Evolutionary conservation across 2,113 vertebrate genomes (phyloP), one percentile per base, ranked within the genome.

Genomic region (Sceloporus tristichus): DNA sequence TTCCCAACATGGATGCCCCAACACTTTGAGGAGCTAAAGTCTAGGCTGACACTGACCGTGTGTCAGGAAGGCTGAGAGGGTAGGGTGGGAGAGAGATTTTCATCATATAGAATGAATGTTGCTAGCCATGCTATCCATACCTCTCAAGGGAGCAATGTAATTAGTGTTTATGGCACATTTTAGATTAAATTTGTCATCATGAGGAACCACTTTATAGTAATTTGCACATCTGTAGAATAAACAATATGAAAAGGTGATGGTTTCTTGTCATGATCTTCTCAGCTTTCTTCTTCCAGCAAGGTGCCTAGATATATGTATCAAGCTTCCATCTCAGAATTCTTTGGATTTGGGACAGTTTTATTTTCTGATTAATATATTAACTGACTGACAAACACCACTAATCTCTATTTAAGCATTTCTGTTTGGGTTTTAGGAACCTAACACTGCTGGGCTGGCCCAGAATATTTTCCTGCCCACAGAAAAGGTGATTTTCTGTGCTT

Each of bases 271-370:
- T 93, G 59, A 80, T 93, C 90, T 91, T 65, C 89, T 0, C 80
- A 77, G 89, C 88, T 94, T 81, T 29, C 92, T 93, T 16, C 25
- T 79, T 76, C 82, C 91, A 86, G 91, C 89, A 62, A 82, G 59
- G 85, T 91, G 91, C 89, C 82, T 85, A 92, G 82, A 82, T 83
- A 89, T 89, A 77, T 93, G 93, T 93, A 82, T 74, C 81, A 62
- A 83, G 53, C 74, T 90, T 19, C 29, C 89, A 82, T n/a, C 79
- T 88, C 90, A 38, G 71, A 40, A 88, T 86, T 90, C 66, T 89
- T 91, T 85, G 83, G 85, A 0, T 92, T 90, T 86, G 91, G 71
- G 80, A 76, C 29, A 88, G 85, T 65, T 85, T 48, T 29, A 76
- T n/a, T 25, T 92, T 89, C 79, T 92, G 81, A 87, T 86, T 92